Evolutionary conservation across 1,140 invertebrate species (phyloP).

Genomic region (Camponotus vicinus): DNA sequence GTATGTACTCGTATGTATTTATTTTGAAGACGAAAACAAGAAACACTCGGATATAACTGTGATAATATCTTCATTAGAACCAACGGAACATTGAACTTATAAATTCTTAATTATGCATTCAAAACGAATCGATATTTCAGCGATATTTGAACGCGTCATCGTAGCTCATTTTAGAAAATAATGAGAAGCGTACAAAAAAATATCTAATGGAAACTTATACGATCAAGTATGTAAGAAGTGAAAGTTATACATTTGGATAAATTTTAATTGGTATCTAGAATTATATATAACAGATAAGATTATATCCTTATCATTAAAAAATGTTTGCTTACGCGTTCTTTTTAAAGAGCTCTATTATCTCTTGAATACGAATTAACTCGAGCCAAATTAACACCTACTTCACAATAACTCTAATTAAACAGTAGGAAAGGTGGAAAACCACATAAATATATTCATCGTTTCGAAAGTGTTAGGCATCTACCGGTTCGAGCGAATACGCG

Average conservation of each 20-base stretch:
- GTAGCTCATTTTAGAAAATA: not conserved
- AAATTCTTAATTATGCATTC: not conserved
- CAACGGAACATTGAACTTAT: not conserved
- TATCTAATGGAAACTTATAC: not conserved
- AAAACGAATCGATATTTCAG: not conserved
- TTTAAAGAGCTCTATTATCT: not conserved
- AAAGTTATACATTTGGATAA: not conserved
- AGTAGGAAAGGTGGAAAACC: constrained; percentile 31
- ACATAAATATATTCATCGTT: constrained; percentile 13
- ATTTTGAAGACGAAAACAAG: not conserved
- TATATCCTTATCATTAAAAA: not conserved
- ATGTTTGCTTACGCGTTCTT: not conserved
- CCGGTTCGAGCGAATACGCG: not conserved
- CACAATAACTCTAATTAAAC: not conserved
- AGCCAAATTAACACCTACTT: not conserved
- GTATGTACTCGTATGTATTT: not conserved
- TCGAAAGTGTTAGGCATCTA: constrained; percentile 25
- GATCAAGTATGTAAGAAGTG: not conserved
- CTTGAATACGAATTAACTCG: not conserved
- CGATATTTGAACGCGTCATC: not conserved
- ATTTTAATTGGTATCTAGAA: not conserved
- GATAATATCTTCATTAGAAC: not conserved
- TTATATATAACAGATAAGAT: too few relatives aligned
- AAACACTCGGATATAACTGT: not conserved
- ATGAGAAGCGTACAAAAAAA: not conserved